These are phyloP conservation scores for Dromiciops gliroides DNA, from an alignment of 2,113 vertebrate genomes.

Conservation along the genomic window DNA sequence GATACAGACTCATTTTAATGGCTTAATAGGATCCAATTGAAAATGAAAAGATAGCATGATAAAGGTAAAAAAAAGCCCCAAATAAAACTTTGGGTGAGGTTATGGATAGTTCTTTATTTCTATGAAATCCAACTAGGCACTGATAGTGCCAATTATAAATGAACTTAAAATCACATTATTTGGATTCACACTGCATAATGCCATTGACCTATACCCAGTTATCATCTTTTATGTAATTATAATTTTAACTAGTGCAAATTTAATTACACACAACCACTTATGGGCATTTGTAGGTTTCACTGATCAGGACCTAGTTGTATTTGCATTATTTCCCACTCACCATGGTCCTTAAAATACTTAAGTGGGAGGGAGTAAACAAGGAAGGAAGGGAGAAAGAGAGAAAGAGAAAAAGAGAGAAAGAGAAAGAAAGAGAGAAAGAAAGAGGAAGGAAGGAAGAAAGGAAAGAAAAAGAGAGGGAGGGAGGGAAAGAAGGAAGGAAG, in stretches of 20 bases:
- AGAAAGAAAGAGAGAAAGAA: no score
- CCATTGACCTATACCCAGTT: neutral
- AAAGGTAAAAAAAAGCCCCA: conserved; percentile 56
- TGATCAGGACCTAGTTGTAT: neutral
- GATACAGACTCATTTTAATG: conserved; percentile 78
- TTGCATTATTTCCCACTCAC: neutral
- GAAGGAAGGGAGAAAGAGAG: no score
- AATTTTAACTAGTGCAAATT: neutral
- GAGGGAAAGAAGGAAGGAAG: neutral
- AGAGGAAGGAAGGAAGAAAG: no score
- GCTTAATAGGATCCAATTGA: conserved; percentile 74
- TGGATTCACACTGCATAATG: neutral
- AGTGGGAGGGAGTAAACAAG: neutral
- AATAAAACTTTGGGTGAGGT: conserved; percentile 59
- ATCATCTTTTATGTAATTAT: neutral
- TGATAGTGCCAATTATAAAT: neutral
- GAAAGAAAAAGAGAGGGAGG: rapidly evolving
- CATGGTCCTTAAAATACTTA: conserved; percentile 54
- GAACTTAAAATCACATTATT: neutral
- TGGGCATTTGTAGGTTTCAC: neutral
- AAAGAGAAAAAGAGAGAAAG: no score
- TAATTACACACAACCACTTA: neutral
- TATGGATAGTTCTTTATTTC: conserved; percentile 36
- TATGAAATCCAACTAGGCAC: neutral
- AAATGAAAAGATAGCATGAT: conserved; percentile 66